phyloP scores from a whole-genome alignment of 2,797 vertebrate genomes.

The Linurgus olivaceus region DNA sequence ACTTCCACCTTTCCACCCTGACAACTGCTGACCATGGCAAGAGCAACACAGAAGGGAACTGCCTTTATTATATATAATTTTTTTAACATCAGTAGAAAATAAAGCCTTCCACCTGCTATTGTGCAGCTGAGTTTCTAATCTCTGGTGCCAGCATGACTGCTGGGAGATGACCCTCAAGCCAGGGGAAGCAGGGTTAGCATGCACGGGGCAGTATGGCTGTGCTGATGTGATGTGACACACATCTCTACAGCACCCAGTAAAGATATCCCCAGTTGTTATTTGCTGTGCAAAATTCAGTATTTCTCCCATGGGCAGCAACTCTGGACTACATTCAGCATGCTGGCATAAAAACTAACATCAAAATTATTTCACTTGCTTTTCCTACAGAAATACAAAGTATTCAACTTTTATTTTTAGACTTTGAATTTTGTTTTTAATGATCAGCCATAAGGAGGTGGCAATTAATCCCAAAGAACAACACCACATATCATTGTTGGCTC shows the following conservation, averaged over 20 bases:
- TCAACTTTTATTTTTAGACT: not conserved
- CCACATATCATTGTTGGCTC: not conserved
- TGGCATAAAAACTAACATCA: not conserved
- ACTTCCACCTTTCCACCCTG: not conserved
- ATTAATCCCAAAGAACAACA: not conserved
- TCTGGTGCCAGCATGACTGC: not conserved
- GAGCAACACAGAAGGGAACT: not conserved
- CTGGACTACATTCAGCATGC: not conserved
- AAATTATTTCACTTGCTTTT: not conserved
- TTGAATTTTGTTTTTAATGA: not conserved
- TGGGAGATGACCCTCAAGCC: not conserved
- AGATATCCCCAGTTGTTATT: not conserved
- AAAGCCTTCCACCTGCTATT: conserved; percentile 11
- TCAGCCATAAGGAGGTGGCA: not conserved
- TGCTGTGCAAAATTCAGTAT: not conserved
- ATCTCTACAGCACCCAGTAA: not conserved
- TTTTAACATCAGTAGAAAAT: not conserved
- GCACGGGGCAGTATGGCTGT: rapidly evolving
- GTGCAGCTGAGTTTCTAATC: conserved; percentile 8
- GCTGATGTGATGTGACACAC: not conserved
- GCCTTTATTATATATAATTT: not conserved
- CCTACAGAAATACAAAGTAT: not conserved
- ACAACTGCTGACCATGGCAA: not conserved
- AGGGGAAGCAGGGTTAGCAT: rapidly evolving
- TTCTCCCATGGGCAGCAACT: not conserved